Percentiles rank a stretch among this genome's conserved stretches.
Conservation (phyloP, 2,888 invertebrate genomes). For the Polietes domitor region DNA sequence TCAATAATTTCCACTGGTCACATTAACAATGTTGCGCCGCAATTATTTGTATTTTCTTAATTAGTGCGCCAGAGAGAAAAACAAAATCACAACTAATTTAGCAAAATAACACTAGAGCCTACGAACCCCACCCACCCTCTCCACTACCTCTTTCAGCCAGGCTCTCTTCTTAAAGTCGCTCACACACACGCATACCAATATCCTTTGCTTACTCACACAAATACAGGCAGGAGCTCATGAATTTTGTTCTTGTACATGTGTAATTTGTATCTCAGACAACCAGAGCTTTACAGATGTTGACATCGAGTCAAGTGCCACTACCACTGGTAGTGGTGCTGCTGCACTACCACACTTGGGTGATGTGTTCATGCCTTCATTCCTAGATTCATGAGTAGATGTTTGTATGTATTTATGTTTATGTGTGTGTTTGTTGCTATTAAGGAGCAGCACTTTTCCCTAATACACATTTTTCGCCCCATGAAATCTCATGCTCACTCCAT, state of each 20-base stretch:
- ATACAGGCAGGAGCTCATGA: background rate
- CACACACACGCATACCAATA: background rate
- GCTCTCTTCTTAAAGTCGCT: background rate
- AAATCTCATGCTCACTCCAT: background rate
- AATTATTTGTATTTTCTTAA: conserved; percentile 15
- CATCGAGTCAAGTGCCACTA: conserved; percentile 16
- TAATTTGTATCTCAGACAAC: conserved; percentile 18
- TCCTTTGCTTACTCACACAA: background rate
- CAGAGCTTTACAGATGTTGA: conserved; percentile 32
- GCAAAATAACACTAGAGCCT: conserved; percentile 6
- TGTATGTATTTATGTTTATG: background rate
- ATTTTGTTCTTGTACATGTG: background rate
- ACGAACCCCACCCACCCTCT: background rate
- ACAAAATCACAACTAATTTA: conserved; percentile 22
- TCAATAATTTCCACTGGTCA: background rate
- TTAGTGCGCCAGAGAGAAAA: conserved; percentile 9
- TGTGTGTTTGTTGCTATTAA: background rate
- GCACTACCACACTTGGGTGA: background rate
- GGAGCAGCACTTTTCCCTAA: background rate
- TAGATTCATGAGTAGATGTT: background rate
- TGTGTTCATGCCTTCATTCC: background rate
- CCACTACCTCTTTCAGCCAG: background rate
- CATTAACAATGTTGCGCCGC: background rate
- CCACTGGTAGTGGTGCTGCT: background rate
- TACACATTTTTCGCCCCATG: background rate